Conservation (phyloP, 2,797 vertebrate species). For the Lophotriccus pileatus region DNA sequence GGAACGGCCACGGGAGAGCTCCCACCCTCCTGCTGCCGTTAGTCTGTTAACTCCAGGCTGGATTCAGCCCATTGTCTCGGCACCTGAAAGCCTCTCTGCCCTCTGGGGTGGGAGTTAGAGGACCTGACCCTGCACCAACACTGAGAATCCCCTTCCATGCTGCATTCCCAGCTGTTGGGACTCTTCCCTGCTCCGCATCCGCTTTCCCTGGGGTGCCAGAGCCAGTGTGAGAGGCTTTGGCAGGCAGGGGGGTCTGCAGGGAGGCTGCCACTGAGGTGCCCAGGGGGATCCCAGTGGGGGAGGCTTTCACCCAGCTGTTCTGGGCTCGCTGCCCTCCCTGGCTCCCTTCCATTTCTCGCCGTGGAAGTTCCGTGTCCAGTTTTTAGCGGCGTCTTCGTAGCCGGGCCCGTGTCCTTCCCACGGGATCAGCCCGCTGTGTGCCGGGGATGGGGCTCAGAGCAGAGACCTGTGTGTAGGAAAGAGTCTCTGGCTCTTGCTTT, state of each 20-base stretch:
- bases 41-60: not conserved
- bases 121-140: not conserved
- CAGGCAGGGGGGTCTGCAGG: not conserved
- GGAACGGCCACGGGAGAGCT: not conserved
- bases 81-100: not conserved
- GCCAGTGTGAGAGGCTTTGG: not conserved
- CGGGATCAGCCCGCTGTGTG: fast-evolving
- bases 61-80: not conserved
- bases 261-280: not conserved
- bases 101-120: not conserved
- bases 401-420: fast-evolving
- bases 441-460: fast-evolving
- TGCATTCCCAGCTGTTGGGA: not conserved
- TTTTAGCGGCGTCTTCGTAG: not conserved
- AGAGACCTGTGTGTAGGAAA: fast-evolving
- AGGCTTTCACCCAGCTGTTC: not conserved
- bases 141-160: not conserved
- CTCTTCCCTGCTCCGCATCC: not conserved
- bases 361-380: fast-evolving
- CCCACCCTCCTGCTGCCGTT: not conserved
- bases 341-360: not conserved
- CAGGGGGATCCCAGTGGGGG: fast-evolving
- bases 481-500: not conserved
- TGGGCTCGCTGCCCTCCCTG: not conserved
- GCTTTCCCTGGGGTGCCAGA: fast-evolving